Base-by-base conservation (phyloP, 2,797 vertebrate genomes). In the Chromis chromis region DNA sequence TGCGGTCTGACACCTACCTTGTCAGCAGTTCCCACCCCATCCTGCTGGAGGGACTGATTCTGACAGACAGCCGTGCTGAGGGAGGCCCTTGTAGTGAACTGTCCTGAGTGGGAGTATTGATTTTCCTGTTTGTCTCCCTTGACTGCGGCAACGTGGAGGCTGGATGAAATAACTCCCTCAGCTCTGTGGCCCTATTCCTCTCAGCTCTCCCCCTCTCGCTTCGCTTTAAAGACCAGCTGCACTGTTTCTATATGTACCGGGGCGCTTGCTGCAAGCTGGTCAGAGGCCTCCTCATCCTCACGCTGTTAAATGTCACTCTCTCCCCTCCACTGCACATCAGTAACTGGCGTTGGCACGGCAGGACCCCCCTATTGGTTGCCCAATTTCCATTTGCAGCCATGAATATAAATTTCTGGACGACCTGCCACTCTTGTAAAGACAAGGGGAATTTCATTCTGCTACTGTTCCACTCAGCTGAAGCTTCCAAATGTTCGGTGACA, bases 31-130 rank as follows among this genome's bases (percentile, higher is more conserved):
- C 88, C 88, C 82, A 69, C 86, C 75, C 64, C 75, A 66, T 59
- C 81, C 77, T 19, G 74, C 85, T 89, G 78, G 78, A 91, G 89
- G 86, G 86, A 90, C 86, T 86, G 85, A 77, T 82, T 84, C 81
- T 93, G 92, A 94, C 91, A 92, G 91, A 90, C 90, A 86, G 88
- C 57, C 64, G 80, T 71, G 82, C 87, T 88, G 82, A 88, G 88
- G 83, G 85, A 91, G 91, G 84, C 81, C 86, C 75, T 80, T 89
- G 84, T 89, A 90, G 90, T 90, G 89, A 92, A 90, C 88, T 91
- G 91, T 91, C 90, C 89, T 87, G 86, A 91, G 89, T 85, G 79
- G 79, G 89, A 83, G 79, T 92, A 95, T 94, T 88, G 91, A 95
- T 94, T 93, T 93, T 93, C 64, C 74, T 82, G 83, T 90, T 90